Conservation (phyloP, 2,113 vertebrate species). For the Lanius collurio region DNA sequence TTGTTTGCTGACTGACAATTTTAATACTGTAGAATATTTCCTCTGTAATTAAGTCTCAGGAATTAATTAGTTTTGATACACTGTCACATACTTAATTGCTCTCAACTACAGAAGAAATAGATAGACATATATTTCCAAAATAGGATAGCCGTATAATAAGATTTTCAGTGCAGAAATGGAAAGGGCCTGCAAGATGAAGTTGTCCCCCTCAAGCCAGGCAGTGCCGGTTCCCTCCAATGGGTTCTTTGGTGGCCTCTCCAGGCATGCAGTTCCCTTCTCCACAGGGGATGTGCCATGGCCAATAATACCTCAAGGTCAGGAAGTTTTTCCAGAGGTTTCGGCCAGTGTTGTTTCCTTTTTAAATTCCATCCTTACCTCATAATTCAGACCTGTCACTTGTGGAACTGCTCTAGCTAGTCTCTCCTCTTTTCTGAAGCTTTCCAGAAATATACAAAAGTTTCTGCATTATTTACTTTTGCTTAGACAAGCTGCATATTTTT, state of each 20-base stretch:
- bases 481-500: background rate
- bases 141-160: background rate
- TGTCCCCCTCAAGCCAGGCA: background rate
- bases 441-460: background rate
- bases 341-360: conserved; percentile 2
- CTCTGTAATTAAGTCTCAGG: background rate
- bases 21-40: background rate
- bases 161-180: background rate
- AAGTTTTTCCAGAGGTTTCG: conserved; percentile 27
- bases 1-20: background rate
- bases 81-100: background rate
- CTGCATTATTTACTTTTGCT: background rate
- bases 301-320: conserved; percentile 35
- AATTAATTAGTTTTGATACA: background rate
- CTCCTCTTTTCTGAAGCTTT: background rate
- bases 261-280: background rate
- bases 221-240: background rate
- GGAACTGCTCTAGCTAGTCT: background rate
- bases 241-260: background rate
- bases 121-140: background rate
- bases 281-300: background rate
- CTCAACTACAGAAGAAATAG: background rate
- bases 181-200: background rate
- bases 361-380: background rate
- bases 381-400: background rate